Evolutionary conservation across 2,113 vertebrate species (phyloP), one percentile per base, ranked within the genome.

Genomic region (Mobula birostris): DNA sequence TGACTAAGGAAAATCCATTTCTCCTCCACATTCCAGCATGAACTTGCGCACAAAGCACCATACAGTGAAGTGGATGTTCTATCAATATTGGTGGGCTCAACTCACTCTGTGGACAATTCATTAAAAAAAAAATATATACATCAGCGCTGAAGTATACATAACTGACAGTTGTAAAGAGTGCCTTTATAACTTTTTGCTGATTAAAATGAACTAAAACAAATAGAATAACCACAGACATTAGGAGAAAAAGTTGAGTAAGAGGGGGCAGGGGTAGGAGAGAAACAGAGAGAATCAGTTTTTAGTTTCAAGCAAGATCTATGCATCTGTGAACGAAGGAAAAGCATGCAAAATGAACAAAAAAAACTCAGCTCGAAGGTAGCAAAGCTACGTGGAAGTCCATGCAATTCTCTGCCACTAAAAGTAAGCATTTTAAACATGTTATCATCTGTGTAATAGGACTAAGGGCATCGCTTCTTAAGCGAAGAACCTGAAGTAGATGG

Each of bases 1-100:
- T 99, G 95, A 99, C 99, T 80, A 99, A 97, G 9, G 99, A 99
- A 95, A 99, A 99, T 2, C 99, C 98, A 63, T 99, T 99, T 96
- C 99, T 98, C 95, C 98, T 98, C 99, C 99, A 99, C 99, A 99
- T 99, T 92, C 99, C 99, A 97, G 99, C 99, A 95, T 99, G 98
- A 94, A 99, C 98, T 96, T 99, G 99, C 70, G 98, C 99, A 96
- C 98, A 99, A 0, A 99, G 96, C 79, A 99, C 98, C 68, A 99
- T 96, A 96, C 98, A 99, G 94, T 99, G 98, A 0, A 99, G 97
- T 32, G 99, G 98, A 82, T 99, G 98, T 94, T 99, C 99, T 94
- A 99, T 98, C 94, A 99, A 95, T 97, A 98, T 98, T 5, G 98
- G 99, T 0, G 99, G 99, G 95, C 98, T 99, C 94, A 99, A 97